phyloP scores from a whole-genome alignment of 1,140 invertebrate genomes.

The Tigriopus japonicus region DNA sequence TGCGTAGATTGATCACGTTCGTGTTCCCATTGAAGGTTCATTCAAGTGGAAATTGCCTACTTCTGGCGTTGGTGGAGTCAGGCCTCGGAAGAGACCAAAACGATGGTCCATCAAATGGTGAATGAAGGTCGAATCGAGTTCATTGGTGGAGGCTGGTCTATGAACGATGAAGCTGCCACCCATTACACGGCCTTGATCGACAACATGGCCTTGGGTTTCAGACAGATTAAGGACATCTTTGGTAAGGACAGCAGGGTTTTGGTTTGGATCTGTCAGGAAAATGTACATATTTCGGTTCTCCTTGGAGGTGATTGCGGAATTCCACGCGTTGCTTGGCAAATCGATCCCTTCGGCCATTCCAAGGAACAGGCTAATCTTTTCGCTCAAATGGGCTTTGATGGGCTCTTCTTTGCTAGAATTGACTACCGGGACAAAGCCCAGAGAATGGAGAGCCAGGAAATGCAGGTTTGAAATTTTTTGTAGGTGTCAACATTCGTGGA shows the following conservation, averaged over 20 bases:
- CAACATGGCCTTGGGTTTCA: constrained; percentile 17
- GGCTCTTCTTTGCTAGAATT: constrained; percentile 64
- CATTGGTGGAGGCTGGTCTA: constrained; percentile 36
- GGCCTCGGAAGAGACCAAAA: constrained; percentile 37
- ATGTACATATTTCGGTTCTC: neutral
- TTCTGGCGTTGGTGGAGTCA: constrained; percentile 79
- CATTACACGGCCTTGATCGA: constrained; percentile 87
- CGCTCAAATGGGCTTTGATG: constrained; percentile 43
- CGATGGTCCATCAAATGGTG: constrained; percentile 2
- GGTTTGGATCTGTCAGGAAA: too few species aligned
- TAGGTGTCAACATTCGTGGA: too few species aligned
- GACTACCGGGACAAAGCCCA: constrained; percentile 46
- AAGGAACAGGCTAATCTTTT: constrained; percentile 28
- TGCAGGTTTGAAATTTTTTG: neutral
- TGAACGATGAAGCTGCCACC: constrained; percentile 76
- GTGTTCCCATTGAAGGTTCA: constrained; percentile 27
- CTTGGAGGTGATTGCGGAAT: constrained; percentile 19
- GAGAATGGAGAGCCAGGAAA: neutral
- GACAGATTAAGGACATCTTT: constrained; percentile 35
- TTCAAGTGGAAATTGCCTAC: constrained; percentile 57
- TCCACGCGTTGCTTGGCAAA: constrained; percentile 40
- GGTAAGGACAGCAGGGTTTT: constrained; percentile 28
- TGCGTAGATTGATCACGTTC: neutral
- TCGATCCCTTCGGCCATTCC: constrained; percentile 45
- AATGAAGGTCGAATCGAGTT: constrained; percentile 38